phyloP scores from a whole-genome alignment of 2,888 invertebrate genomes.

The Pinctada fucata region DNA sequence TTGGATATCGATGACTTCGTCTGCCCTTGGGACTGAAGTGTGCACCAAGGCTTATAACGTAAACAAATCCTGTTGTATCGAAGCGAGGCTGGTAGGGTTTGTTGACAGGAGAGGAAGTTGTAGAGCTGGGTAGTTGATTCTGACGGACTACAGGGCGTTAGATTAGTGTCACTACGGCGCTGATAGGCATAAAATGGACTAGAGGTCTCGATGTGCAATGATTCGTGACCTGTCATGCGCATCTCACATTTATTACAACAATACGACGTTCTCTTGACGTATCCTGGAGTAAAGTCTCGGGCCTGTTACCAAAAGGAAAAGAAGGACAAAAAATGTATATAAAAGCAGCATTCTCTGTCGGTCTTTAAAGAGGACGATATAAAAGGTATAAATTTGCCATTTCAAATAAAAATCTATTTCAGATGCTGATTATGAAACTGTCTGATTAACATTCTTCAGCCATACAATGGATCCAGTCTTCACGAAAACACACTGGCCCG shows the following conservation, averaged over 20 bases:
- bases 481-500: too few species aligned
- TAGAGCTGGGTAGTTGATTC: background rate
- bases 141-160: background rate
- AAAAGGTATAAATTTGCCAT: too few species aligned
- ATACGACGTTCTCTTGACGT: constrained; percentile 43
- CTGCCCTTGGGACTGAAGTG: too few species aligned
- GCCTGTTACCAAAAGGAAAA: constrained; percentile 28
- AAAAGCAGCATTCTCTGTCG: too few species aligned
- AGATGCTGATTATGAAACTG: background rate
- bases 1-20: too few species aligned
- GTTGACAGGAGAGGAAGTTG: background rate
- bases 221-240: constrained; percentile 48
- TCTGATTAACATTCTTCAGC: background rate
- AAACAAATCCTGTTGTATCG: background rate
- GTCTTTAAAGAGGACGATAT: too few species aligned
- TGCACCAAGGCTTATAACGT: background rate
- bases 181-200: constrained; percentile 30
- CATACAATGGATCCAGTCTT: background rate
- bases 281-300: constrained; percentile 53
- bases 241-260: constrained; percentile 53
- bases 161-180: background rate
- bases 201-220: constrained; percentile 17
- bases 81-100: background rate
- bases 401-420: background rate
- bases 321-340: background rate